phyloP scores from a whole-genome alignment of 2,797 vertebrate species.

The Argentina silus region DNA sequence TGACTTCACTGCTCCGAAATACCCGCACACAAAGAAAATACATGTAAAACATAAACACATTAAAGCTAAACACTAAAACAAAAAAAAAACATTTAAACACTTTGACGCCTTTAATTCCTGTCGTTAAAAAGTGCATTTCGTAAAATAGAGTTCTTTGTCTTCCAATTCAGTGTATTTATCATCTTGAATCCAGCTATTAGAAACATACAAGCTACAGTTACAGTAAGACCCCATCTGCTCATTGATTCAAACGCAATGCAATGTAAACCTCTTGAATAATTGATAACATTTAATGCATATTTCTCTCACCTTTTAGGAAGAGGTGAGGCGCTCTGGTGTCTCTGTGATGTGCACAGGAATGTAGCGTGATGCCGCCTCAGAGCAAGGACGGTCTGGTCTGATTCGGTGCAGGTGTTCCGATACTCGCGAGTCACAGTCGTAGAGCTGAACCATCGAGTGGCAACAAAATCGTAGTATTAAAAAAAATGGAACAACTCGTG shows the following conservation, averaged over 20 bases:
- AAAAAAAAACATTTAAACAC: too few species aligned
- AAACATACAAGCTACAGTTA: not conserved
- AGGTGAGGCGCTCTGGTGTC: constrained; percentile 36
- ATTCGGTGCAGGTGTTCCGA: constrained; percentile 60
- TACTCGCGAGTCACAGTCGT: constrained; percentile 39
- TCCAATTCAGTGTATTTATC: not conserved
- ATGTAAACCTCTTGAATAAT: not conserved
- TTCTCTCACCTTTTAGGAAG: constrained; percentile 64
- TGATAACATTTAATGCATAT: constrained; percentile 28
- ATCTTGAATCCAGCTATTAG: not conserved
- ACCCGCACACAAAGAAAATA: not conserved
- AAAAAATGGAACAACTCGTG: constrained; percentile 18
- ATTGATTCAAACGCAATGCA: not conserved
- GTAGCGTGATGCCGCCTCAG: constrained; percentile 63
- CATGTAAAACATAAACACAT: not conserved
- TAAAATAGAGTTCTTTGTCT: not conserved
- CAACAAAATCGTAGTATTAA: constrained; percentile 27
- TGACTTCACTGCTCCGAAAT: too few species aligned
- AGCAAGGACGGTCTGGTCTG: constrained; percentile 45
- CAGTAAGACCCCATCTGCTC: too few species aligned
- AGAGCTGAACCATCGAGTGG: constrained; percentile 61
- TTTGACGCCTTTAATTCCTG: too few species aligned
- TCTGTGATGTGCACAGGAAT: constrained; percentile 70
- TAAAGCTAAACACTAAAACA: too few species aligned
- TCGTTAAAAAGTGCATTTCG: too few species aligned